These are phyloP conservation scores for Galago senegalensis DNA, from an alignment of 2,797 vertebrate genomes.

Conservation along the genomic window DNA sequence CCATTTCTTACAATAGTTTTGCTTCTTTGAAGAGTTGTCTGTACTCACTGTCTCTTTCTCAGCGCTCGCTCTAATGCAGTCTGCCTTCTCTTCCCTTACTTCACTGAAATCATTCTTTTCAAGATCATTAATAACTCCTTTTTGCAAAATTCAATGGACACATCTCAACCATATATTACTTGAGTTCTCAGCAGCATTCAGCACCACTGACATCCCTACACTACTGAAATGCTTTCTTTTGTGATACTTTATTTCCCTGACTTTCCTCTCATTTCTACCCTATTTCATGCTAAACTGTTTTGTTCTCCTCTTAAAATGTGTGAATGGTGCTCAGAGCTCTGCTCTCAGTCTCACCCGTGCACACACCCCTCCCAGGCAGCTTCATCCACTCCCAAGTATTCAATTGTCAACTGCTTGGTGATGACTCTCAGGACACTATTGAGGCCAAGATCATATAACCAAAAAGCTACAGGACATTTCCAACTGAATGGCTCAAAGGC, in stretches of 20 bases:
- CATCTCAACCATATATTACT: neutral
- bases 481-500: neutral
- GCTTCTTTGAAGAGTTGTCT: neutral
- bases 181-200: neutral
- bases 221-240: neutral
- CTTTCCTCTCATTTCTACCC: neutral
- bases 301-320: neutral
- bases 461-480: neutral
- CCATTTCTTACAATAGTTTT: neutral
- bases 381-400: neutral
- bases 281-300: neutral
- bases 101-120: neutral
- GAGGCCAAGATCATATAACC: neutral
- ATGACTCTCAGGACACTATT: neutral
- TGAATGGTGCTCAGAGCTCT: neutral
- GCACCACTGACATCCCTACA: neutral
- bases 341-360: neutral
- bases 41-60: neutral
- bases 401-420: neutral
- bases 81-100: neutral
- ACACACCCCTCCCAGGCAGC: neutral
- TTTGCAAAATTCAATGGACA: neutral
- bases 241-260: neutral
- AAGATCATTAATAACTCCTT: neutral
- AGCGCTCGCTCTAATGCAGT: neutral